These are phyloP conservation scores for Venturia canescens DNA, from an alignment of 1,140 invertebrate species.

Conservation along the genomic window DNA sequence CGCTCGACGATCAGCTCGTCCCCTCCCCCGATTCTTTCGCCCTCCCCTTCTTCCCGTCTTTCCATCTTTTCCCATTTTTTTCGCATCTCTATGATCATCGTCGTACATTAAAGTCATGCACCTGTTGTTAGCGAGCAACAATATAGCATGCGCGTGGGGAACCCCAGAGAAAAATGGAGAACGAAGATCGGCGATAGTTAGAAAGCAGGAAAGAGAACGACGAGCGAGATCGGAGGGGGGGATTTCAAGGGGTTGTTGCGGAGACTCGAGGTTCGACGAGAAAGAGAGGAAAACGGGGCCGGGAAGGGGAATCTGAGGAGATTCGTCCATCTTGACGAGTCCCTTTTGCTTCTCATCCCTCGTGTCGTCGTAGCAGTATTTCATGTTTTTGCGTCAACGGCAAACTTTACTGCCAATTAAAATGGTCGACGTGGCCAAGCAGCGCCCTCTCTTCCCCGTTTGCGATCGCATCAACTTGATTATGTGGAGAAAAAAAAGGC, in stretches of 20 bases:
- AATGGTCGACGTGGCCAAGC: slow-evolving; percentile 46
- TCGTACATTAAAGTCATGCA: slow-evolving; percentile 41
- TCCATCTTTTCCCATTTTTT: background rate
- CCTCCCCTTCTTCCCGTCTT: background rate
- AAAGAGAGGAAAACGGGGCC: too few relatives aligned
- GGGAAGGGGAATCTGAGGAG: background rate
- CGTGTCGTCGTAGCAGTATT: slow-evolving; percentile 49
- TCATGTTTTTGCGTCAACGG: slow-evolving; percentile 60
- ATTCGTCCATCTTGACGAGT: slow-evolving; percentile 28
- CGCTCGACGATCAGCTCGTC: background rate
- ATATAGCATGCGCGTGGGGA: slow-evolving; percentile 5
- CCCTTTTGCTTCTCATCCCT: slow-evolving; percentile 20
- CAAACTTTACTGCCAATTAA: slow-evolving; percentile 63
- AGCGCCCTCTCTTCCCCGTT: slow-evolving; percentile 16
- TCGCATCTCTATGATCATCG: slow-evolving; percentile 36
- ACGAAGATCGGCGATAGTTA: background rate
- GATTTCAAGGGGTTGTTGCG: slow-evolving; percentile 24
- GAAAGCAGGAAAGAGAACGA: slow-evolving; percentile 4
- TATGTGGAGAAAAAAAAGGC: slow-evolving; percentile 14
- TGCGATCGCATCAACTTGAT: slow-evolving; percentile 22
- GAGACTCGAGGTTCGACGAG: too few relatives aligned
- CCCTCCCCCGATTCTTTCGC: background rate
- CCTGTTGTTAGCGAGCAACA: slow-evolving; percentile 45
- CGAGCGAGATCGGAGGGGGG: too few relatives aligned
- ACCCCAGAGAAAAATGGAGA: slow-evolving; percentile 11